Conservation (phyloP, 2,113 vertebrate genomes). For the Chaetodon trifascialis region DNA sequence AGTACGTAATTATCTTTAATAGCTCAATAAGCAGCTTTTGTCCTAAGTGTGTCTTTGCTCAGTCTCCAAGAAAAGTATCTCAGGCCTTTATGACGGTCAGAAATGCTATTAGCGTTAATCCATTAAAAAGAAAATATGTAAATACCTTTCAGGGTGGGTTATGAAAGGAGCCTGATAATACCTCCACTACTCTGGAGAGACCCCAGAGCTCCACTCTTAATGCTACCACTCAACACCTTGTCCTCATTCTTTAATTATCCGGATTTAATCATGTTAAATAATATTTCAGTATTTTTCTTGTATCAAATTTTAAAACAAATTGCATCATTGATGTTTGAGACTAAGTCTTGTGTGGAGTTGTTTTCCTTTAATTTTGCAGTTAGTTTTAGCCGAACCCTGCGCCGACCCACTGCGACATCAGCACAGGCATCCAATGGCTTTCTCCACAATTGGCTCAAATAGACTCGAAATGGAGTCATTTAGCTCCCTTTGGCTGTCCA, state of each 20-base stretch:
- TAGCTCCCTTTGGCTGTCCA: constrained; percentile 45
- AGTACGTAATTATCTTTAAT: constrained; percentile 21
- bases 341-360: background rate
- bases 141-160: constrained; percentile 22
- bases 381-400: constrained; percentile 23
- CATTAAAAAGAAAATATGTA: constrained; percentile 13
- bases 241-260: constrained; percentile 5
- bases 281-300: background rate
- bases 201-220: background rate
- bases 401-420: constrained; percentile 16
- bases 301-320: background rate
- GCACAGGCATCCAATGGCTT: constrained; percentile 48
- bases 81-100: constrained; percentile 14
- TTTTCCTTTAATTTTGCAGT: constrained; percentile 15
- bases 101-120: constrained; percentile 51
- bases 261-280: background rate
- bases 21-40: background rate
- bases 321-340: background rate
- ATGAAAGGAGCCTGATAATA: constrained; percentile 11
- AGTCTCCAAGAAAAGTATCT: background rate
- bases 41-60: constrained; percentile 34
- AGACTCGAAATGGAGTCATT: constrained; percentile 65
- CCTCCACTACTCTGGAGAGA: background rate
- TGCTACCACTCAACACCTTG: background rate
- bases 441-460: constrained; percentile 63